Evolutionary conservation across 1,140 invertebrate genomes (phyloP), one percentile per base, ranked within the genome.

Genomic region (Chironomus tepperi): DNA sequence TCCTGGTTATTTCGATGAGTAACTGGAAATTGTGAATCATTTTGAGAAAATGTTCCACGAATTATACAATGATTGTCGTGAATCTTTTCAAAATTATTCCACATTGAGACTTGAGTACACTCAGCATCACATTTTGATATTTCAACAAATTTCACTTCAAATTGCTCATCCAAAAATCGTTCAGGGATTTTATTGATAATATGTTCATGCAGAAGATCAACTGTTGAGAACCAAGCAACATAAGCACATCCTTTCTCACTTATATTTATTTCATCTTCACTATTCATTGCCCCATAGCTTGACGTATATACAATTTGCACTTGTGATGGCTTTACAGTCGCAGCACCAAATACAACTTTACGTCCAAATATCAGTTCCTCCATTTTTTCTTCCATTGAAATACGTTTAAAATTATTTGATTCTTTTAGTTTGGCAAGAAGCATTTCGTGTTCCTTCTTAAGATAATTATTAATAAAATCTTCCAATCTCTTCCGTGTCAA

Each of bases 21-120:
- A 18, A 73, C 75, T 10, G 79, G 81, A 73, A 83, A 82, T 2
- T 79, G 75, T 21, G 77, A 77, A 74, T 81, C 75, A 2, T 34
- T 75, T 16, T 80, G 72, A 47, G 77, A 77, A 43, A 79, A 78
- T 0, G 76, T 76, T 15, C 76, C 80, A 77, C 72, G 34, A 42
- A 77, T 19, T 73, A 81, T 83, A 80, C 80, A 81, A 64, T 75
- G 77, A 12, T 79, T 80, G 24, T 77, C 64, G 12, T 80, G 78
- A 12, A 81, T 74, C 73, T 81, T 79, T 19, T 76, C 77, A 65
- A 81, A 82, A 24, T 78, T 65, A 43, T 47, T n/a, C 80, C 80
- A 82, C 65, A 70, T 19, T 7, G 5, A 19, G 80, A 76, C 8
- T 80, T 80, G 7, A 73, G 73, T 75, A 74, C 67, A 79, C 0